These are phyloP conservation scores for Pararge aegeria DNA, from an alignment of 1,140 invertebrate species.

Conservation along the genomic window DNA sequence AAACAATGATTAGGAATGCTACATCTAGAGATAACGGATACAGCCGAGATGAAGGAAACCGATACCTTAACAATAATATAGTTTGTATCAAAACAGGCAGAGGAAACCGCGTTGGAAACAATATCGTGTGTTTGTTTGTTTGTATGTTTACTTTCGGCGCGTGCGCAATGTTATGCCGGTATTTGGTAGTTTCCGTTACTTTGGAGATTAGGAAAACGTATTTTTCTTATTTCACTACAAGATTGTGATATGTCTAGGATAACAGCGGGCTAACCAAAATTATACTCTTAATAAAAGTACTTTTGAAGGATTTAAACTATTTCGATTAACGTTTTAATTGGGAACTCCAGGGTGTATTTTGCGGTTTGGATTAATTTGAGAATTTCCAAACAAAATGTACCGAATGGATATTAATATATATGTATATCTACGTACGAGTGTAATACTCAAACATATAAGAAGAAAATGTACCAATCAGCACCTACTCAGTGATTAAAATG, in stretches of 20 bases:
- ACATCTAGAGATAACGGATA: slow-evolving; percentile 11
- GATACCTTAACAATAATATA: slow-evolving; percentile 24
- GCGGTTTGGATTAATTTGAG: too few relatives aligned
- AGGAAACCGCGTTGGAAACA: slow-evolving; percentile 36
- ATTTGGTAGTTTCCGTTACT: slow-evolving; percentile 43
- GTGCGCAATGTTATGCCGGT: slow-evolving; percentile 39
- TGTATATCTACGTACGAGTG: too few relatives aligned
- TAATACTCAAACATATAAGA: neutral
- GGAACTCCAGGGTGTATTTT: too few relatives aligned
- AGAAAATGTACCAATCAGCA: neutral
- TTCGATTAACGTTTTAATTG: too few relatives aligned
- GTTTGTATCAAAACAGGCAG: slow-evolving; percentile 33
- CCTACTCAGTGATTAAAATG: neutral
- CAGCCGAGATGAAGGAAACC: slow-evolving; percentile 26
- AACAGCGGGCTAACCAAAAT: too few relatives aligned
- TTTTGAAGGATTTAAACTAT: too few relatives aligned
- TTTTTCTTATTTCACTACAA: too few relatives aligned
- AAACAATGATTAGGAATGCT: too few relatives aligned
- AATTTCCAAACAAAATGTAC: too few relatives aligned
- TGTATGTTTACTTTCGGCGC: slow-evolving; percentile 31
- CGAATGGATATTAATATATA: too few relatives aligned
- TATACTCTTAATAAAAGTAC: too few relatives aligned
- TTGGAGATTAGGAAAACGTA: neutral
- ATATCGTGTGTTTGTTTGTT: slow-evolving; percentile 53
- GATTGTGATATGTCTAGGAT: too few relatives aligned